phyloP scores from a whole-genome alignment of 2,113 vertebrate species.

The Mesoclemmys tuberculata region DNA sequence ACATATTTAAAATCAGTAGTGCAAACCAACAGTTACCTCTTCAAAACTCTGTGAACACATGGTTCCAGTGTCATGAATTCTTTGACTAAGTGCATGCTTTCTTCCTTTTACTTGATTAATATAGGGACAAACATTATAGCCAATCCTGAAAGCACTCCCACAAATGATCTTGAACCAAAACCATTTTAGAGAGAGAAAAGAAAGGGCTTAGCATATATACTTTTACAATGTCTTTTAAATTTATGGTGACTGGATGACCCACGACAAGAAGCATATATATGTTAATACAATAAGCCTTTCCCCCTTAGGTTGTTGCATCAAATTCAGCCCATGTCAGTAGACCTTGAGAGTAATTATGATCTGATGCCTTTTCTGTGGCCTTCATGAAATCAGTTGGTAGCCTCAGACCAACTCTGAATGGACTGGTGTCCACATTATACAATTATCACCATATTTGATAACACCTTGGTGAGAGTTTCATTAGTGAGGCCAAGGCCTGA shows the following conservation, averaged over 20 bases:
- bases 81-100: background rate
- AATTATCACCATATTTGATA: conserved; percentile 32
- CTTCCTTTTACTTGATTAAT: background rate
- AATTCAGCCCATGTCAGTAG: background rate
- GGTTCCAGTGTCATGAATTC: background rate
- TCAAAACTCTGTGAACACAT: background rate
- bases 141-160: background rate
- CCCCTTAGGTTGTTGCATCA: background rate
- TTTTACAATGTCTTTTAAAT: background rate
- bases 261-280: background rate
- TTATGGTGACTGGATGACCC: background rate
- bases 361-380: background rate
- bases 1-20: background rate
- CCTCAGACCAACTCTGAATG: background rate
- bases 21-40: background rate
- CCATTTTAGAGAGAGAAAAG: background rate
- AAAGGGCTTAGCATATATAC: background rate
- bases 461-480: conserved; percentile 52
- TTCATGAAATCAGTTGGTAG: background rate
- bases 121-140: background rate
- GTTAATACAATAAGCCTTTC: background rate
- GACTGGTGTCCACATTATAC: conserved; percentile 42
- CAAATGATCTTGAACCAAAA: background rate
- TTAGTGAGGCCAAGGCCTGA: background rate
- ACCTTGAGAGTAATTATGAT: background rate